Conservation (phyloP, 92 coral and sea anemone species). For the Palythoa grandis region DNA sequence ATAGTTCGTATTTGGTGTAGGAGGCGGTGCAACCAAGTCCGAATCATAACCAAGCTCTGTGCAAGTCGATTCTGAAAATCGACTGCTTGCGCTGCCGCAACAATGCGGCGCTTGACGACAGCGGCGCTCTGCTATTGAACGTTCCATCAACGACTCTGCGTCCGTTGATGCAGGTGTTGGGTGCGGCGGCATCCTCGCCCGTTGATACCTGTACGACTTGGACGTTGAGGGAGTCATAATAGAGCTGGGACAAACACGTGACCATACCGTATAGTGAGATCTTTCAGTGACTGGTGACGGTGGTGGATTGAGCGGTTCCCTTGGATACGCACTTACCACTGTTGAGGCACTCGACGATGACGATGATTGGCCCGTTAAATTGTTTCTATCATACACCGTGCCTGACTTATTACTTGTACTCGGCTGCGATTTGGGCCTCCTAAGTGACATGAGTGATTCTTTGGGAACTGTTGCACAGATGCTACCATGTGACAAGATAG, state of each 20-base stretch:
- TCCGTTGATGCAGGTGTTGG: constrained; percentile 96
- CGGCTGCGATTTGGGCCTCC: constrained; percentile 64
- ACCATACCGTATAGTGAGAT: constrained; percentile 82
- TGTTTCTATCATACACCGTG: constrained; percentile 88
- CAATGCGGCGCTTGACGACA: constrained; percentile 75
- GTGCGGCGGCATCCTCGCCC: constrained; percentile 93
- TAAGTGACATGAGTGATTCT: constrained; percentile 65
- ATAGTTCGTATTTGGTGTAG: constrained; percentile 97
- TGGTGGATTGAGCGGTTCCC: constrained; percentile 91
- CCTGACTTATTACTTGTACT: constrained; percentile 81
- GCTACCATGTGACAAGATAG: constrained; percentile 69
- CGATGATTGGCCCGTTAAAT: constrained; percentile 91
- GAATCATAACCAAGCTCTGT: constrained; percentile 84
- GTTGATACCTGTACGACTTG: constrained; percentile 80
- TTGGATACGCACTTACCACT: constrained; percentile 81
- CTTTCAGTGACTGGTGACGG: constrained; percentile 98
- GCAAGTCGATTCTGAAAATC: constrained; percentile 68
- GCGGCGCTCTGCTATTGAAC: constrained; percentile 64
- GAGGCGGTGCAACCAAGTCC: constrained; percentile 94
- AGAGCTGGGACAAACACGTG: constrained; percentile 86
- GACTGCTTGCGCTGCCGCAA: constrained; percentile 67
- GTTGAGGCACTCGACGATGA: constrained; percentile 89
- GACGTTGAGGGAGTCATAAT: constrained; percentile 93
- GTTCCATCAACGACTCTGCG: constrained; percentile 77
- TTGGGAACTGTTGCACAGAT: constrained; percentile 65